Base-by-base conservation (phyloP, 2,113 vertebrate genomes). In the Chlorodrepanis virens region DNA sequence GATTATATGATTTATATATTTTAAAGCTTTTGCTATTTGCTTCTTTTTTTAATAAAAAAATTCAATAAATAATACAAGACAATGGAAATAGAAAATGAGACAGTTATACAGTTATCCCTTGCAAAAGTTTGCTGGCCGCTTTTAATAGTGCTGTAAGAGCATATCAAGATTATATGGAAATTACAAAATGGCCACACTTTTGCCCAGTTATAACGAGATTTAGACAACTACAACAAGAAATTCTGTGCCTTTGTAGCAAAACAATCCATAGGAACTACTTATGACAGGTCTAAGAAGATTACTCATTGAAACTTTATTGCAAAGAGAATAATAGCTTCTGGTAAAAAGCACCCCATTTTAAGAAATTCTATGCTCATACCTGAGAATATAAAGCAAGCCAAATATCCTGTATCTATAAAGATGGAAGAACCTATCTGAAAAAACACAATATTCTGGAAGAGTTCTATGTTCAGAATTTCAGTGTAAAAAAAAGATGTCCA, bases 211-310 rank as follows among this genome's bases (percentile, higher is more conserved):
- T 19, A 37, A 76, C 29, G 31, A 70, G 25, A 60, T 49, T 65
- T 42, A 54, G 19, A 33, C 6, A 89, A 22, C 11, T 68, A 44
- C 49, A 78, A 0, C 5, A 67, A 57, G 29, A 24, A 60, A 60
- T 68, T 79, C 3, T 31, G 11, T 39, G 16, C 18, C 24, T 64
- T 75, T 4, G 3, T 79, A 84, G n/a, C 3, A 2, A 47, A 84
- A 37, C 3, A 63, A 19, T 50, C 19, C 24, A 24, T 6, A 31
- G 4, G 22, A 14, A 44, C 0, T 3, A 35, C 2, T 84, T 61
- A 14, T 0, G 1, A 47, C 5, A 65, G 11, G 24, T 50, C 78
- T 71, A 49, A 72, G 68, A 81, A 86, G 12, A 79, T 54, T 50
- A 4, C 5, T 71, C 24, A 37, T 12, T 57, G 37, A 85, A 90